Conservation (phyloP, 2,113 vertebrate species). For the Myanophis thanlyinensis region DNA sequence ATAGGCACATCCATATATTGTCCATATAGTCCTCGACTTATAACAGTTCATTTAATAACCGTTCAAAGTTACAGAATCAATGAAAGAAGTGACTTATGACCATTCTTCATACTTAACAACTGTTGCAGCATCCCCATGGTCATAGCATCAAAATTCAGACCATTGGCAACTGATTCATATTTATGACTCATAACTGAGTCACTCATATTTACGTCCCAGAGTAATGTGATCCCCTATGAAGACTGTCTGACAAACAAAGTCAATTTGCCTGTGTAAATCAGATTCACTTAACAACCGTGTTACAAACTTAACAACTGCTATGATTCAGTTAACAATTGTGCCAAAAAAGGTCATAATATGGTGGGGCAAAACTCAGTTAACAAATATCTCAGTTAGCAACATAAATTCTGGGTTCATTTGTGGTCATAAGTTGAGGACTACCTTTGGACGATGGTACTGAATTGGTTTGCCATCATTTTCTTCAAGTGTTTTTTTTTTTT, state of each 20-base stretch:
- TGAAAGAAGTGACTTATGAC: background rate
- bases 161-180: no score
- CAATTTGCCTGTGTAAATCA: background rate
- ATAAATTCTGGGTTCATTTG: background rate
- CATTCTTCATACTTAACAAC: no score
- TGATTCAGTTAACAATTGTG: background rate
- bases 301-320: background rate
- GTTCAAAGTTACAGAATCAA: background rate
- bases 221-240: background rate
- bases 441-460: background rate
- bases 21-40: background rate
- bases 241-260: background rate
- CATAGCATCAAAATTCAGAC: no score
- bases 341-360: background rate
- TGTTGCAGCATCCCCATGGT: no score
- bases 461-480: background rate
- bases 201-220: background rate
- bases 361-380: background rate
- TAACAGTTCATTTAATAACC: background rate
- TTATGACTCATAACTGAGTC: no score
- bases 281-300: background rate
- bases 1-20: background rate
- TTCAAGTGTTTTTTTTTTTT: background rate
- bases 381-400: background rate
- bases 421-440: background rate